A percentile compares a stretch with the other conserved stretches of the same genome.
phyloP scores from a whole-genome alignment of 2,113 vertebrate species.

The Acrocephalus kingi region DNA sequence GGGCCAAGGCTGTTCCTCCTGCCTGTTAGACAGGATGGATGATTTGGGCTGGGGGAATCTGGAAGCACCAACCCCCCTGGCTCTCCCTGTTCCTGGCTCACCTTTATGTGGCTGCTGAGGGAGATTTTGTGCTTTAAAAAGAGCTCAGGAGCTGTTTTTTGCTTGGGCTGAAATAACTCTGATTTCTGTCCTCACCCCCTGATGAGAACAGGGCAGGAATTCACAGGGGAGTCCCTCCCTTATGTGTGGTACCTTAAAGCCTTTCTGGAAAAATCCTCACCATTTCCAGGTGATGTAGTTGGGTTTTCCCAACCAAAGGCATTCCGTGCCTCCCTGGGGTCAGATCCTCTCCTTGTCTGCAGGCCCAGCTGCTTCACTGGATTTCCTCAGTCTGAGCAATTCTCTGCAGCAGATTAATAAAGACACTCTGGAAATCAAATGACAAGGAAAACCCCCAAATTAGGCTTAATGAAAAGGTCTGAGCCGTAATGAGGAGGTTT shows the following conservation, averaged over 20 bases:
- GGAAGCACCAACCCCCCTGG: neutral
- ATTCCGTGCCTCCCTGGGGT: neutral
- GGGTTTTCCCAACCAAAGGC: neutral
- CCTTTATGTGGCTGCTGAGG: neutral
- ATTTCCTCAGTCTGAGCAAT: neutral
- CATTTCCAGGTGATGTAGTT: rapidly evolving
- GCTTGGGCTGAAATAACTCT: neutral
- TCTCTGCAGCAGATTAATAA: neutral
- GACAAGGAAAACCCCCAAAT: neutral
- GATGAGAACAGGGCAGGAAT: neutral
- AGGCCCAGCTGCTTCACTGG: neutral
- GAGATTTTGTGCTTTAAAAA: neutral
- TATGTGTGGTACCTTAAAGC: neutral
- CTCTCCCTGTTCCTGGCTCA: neutral
- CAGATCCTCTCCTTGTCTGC: neutral
- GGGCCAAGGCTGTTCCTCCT: neutral
- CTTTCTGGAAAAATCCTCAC: rapidly evolving
- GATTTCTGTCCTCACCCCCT: neutral
- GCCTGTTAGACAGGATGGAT: neutral
- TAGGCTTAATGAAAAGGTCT: neutral
- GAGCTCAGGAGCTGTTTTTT: neutral
- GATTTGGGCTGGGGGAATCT: neutral
- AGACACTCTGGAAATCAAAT: neutral
- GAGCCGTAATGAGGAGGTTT: neutral
- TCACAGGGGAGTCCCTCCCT: rapidly evolving